Percentiles rank a stretch among this genome's conserved stretches.
phyloP scores from a whole-genome alignment of 2,113 vertebrate species.

The Pao palembangensis region DNA sequence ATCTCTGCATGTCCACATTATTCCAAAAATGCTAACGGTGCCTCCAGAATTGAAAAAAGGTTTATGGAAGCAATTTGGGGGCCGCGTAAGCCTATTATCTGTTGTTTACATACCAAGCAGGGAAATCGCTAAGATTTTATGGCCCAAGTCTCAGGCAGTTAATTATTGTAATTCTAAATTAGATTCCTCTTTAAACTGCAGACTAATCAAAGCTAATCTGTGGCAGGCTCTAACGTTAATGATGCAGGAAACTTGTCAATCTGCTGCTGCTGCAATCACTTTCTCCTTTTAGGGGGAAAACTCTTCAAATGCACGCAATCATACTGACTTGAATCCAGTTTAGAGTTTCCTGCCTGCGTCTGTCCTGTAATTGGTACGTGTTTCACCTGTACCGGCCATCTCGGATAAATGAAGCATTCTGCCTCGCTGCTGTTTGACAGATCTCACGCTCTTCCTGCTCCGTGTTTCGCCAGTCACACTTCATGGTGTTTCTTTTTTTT shows the following conservation, averaged over 20 bases:
- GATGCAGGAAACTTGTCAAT: slow-evolving; percentile 6
- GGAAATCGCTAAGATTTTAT: slow-evolving; percentile 37
- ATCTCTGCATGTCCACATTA: slow-evolving; percentile 16
- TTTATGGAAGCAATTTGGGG: slow-evolving; percentile 43
- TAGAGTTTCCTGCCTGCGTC: slow-evolving; percentile 19
- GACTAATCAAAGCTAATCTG: slow-evolving; percentile 42
- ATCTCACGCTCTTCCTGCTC: slow-evolving; percentile 11
- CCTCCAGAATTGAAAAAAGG: slow-evolving; percentile 21
- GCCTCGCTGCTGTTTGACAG: slow-evolving; percentile 29
- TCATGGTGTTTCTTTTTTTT: slow-evolving; percentile 5
- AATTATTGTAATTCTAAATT: slow-evolving; percentile 44
- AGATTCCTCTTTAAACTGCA: slow-evolving; percentile 30
- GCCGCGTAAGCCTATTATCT: slow-evolving; percentile 44
- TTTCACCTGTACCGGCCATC: slow-evolving; percentile 40
- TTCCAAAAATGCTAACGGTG: slow-evolving; percentile 22
- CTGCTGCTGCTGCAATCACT: slow-evolving; percentile 21
- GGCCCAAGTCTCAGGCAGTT: slow-evolving; percentile 29
- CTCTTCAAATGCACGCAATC: slow-evolving; percentile 16
- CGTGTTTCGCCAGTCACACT: background rate
- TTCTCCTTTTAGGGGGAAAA: slow-evolving; percentile 16
- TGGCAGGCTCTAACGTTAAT: slow-evolving; percentile 46
- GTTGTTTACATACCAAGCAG: slow-evolving; percentile 38
- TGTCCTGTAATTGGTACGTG: slow-evolving; percentile 30
- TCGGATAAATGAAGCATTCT: slow-evolving; percentile 32
- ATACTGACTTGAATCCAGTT: slow-evolving; percentile 25